Evolutionary conservation across 37 sponge, comb jelly and placozoan genomes (phyloP).

Genomic region (Cladorhizidae sp.): DNA sequence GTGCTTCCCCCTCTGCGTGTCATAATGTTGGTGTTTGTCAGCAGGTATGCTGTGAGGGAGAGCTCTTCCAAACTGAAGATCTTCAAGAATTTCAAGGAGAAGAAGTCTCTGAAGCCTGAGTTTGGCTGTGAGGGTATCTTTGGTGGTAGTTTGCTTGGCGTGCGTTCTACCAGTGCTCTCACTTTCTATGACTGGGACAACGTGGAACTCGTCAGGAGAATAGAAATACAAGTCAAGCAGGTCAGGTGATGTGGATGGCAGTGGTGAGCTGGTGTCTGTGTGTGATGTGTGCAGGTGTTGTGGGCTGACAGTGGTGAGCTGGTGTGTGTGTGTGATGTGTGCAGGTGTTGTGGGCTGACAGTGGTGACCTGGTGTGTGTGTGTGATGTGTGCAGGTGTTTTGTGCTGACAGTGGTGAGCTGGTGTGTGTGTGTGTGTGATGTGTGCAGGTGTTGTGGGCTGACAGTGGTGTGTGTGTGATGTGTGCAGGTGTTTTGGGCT

Average conservation of each 20-base stretch:
- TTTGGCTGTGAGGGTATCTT: slow-evolving; percentile 93
- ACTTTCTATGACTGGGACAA: slow-evolving; percentile 93
- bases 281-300: too few species aligned
- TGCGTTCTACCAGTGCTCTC: slow-evolving; percentile 60
- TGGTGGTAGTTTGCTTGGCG: slow-evolving; percentile 90
- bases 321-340: not conserved
- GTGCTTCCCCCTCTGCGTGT: not conserved
- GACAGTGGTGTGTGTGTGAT: not conserved
- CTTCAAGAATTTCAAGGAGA: slow-evolving; percentile 97
- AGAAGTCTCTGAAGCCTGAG: slow-evolving; percentile 91
- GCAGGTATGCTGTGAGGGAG: slow-evolving; percentile 87
- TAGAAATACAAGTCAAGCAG: slow-evolving; percentile 80
- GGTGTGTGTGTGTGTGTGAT: not conserved
- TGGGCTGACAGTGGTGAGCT: not conserved
- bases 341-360: slow-evolving; percentile 91
- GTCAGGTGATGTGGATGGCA: slow-evolving; percentile 45
- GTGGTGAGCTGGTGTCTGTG: not conserved
- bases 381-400: slow-evolving; percentile 74
- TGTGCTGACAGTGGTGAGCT: slow-evolving; percentile 47
- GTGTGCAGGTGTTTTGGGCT: slow-evolving; percentile 81
- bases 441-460: too few species aligned
- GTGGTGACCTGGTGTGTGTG: slow-evolving; percentile 81
- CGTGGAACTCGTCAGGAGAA: slow-evolving; percentile 74
- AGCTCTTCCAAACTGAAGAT: slow-evolving; percentile 75
- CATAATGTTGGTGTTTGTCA: not conserved